These are phyloP conservation scores for Anthopleura xanthogrammica DNA, from an alignment of 92 coral and sea anemone species.

Conservation along the genomic window DNA sequence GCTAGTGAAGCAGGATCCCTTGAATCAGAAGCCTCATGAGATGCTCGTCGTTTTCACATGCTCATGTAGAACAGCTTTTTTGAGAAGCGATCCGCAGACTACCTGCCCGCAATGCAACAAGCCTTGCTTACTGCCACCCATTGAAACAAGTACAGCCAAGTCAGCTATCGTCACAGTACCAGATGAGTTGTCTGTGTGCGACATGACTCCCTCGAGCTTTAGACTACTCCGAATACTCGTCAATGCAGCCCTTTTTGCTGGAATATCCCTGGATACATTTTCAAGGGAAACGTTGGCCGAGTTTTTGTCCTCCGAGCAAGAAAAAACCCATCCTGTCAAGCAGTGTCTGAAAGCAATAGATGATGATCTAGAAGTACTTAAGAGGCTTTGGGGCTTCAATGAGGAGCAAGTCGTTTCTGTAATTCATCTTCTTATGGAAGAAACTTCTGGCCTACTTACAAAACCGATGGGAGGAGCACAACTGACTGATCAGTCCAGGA, in stretches of 20 bases:
- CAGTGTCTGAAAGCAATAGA: slow-evolving; percentile 36
- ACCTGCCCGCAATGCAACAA: slow-evolving; percentile 17
- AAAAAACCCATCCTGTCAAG: slow-evolving; percentile 13
- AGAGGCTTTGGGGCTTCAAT: slow-evolving; percentile 32
- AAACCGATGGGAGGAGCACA: slow-evolving; percentile 7
- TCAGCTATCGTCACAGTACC: neutral
- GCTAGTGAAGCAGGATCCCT: neutral
- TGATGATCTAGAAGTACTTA: slow-evolving; percentile 39
- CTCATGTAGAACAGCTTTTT: slow-evolving; percentile 30
- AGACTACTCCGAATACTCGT: slow-evolving; percentile 61
- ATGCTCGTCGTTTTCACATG: neutral
- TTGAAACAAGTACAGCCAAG: neutral
- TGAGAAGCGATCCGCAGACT: slow-evolving; percentile 10
- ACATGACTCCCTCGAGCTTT: slow-evolving; percentile 50
- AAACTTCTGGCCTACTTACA: slow-evolving; percentile 29
- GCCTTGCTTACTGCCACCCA: slow-evolving; percentile 10
- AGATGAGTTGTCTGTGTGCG: slow-evolving; percentile 29
- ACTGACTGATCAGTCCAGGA: slow-evolving; percentile 5
- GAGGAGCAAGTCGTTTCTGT: slow-evolving; percentile 40
- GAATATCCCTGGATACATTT: slow-evolving; percentile 44
- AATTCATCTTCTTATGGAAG: slow-evolving; percentile 52
- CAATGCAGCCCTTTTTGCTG: slow-evolving; percentile 55
- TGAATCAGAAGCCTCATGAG: neutral
- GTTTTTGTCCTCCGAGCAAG: slow-evolving; percentile 10
- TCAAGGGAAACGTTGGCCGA: slow-evolving; percentile 15